Conservation (phyloP, 2,113 vertebrate species). For the Herpetotheres cachinnans region DNA sequence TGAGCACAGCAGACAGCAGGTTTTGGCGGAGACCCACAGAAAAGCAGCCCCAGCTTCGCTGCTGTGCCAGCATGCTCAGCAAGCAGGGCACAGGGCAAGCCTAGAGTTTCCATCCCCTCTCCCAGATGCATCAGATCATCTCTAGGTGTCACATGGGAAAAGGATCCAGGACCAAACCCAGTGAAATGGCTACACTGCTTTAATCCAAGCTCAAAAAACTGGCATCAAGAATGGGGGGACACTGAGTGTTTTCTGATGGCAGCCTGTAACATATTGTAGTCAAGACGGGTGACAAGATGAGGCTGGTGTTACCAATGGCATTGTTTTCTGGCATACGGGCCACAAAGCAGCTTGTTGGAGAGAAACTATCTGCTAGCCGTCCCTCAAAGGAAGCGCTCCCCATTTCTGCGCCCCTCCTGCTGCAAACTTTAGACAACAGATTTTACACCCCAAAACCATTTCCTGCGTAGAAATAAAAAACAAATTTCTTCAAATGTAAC, state of each 20-base stretch:
- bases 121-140: neutral
- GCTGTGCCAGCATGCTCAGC: neutral
- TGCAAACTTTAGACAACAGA: neutral
- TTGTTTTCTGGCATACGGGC: rapidly evolving
- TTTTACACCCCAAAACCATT: neutral
- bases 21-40: neutral
- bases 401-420: rapidly evolving
- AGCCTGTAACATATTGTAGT: neutral
- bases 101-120: neutral
- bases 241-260: neutral
- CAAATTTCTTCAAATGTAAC: neutral
- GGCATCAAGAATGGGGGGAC: neutral
- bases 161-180: neutral
- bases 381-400: neutral
- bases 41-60: neutral
- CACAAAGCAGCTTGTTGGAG: neutral
- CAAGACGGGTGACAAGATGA: neutral
- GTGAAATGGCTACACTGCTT: neutral
- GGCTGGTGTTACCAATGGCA: neutral
- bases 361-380: neutral
- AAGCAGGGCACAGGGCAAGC: rapidly evolving
- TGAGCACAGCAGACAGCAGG: neutral
- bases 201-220: neutral
- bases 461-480: neutral
- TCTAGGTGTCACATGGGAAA: neutral